Conservation (phyloP, 37 sponge, comb jelly and placozoan species). For the Amphimedon queenslandica region DNA sequence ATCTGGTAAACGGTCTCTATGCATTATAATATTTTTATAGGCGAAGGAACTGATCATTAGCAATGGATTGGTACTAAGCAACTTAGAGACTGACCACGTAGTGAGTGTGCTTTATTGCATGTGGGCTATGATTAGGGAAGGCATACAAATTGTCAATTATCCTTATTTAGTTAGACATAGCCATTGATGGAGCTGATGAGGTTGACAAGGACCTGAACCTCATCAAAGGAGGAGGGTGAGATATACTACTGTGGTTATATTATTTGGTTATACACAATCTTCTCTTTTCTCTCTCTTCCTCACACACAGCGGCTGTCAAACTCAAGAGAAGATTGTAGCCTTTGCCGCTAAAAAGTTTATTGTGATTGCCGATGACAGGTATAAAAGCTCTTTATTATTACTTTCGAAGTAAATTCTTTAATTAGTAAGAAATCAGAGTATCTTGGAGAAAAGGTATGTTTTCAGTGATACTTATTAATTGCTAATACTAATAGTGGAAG, state of each 20-base stretch:
- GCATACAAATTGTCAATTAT: no score
- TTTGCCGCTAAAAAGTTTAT: constrained; percentile 81
- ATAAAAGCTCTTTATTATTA: constrained; percentile 2
- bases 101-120: no score
- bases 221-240: constrained; percentile 98
- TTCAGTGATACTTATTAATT: background rate
- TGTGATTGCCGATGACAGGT: constrained; percentile 90
- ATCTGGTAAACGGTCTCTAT: background rate
- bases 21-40: constrained; percentile 18
- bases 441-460: constrained; percentile 71
- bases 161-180: constrained; percentile 75
- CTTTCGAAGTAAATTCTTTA: background rate
- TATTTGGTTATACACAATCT: background rate
- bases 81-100: constrained; percentile 75
- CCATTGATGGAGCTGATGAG: constrained; percentile 99
- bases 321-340: constrained; percentile 97
- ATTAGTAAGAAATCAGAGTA: constrained; percentile 59
- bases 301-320: constrained; percentile 75
- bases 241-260: background rate
- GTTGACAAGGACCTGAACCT: constrained; percentile 76
- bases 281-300: constrained; percentile 1
- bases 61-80: constrained; percentile 63
- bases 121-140: no score
- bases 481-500: constrained; percentile 66
- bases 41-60: constrained; percentile 85